A percentile compares a stretch with the other conserved stretches of the same genome.
These are phyloP conservation scores for Rhagophthalmus giganteus DNA, from an alignment of 2,888 invertebrate genomes.

Conservation along the genomic window DNA sequence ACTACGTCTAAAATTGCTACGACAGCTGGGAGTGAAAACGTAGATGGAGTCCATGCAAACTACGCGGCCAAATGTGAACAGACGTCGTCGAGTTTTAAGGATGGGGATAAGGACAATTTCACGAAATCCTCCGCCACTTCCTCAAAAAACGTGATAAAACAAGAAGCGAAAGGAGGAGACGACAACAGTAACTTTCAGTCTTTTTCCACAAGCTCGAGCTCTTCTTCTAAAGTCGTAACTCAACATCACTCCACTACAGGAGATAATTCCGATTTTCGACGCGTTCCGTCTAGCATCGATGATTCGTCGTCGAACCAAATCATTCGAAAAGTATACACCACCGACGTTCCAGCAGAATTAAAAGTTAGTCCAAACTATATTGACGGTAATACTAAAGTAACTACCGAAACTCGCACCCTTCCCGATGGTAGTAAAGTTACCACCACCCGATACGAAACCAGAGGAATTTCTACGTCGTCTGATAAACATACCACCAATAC, in stretches of 20 bases:
- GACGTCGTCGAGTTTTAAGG: constrained; percentile 58
- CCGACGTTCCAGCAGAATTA: constrained; percentile 45
- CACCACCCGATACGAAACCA: constrained; percentile 69
- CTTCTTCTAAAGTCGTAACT: constrained; percentile 46
- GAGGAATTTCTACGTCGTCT: constrained; percentile 37
- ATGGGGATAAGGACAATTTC: constrained; percentile 61
- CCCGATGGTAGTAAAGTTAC: constrained; percentile 70
- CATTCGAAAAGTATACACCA: constrained; percentile 38
- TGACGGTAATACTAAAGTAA: constrained; percentile 68
- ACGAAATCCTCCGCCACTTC: constrained; percentile 57
- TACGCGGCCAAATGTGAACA: constrained; percentile 68
- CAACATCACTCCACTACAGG: constrained; percentile 38
- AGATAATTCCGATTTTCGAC: constrained; percentile 29
- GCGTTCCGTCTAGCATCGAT: constrained; percentile 8
- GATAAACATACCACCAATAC: constrained; percentile 3
- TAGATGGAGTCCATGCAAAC: constrained; percentile 66
- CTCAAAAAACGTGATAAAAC: constrained; percentile 57
- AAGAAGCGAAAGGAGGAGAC: constrained; percentile 59
- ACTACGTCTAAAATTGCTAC: constrained; percentile 64
- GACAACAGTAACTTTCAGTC: constrained; percentile 54
- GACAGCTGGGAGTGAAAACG: constrained; percentile 66
- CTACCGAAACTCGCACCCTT: constrained; percentile 67
- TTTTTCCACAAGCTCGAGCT: constrained; percentile 46
- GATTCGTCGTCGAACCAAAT: constrained; percentile 9
- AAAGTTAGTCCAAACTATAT: constrained; percentile 47